Evolutionary conservation across 2,888 invertebrate species (phyloP), one percentile per base, ranked within the genome.

Genomic region (Spicauda simplicius): DNA sequence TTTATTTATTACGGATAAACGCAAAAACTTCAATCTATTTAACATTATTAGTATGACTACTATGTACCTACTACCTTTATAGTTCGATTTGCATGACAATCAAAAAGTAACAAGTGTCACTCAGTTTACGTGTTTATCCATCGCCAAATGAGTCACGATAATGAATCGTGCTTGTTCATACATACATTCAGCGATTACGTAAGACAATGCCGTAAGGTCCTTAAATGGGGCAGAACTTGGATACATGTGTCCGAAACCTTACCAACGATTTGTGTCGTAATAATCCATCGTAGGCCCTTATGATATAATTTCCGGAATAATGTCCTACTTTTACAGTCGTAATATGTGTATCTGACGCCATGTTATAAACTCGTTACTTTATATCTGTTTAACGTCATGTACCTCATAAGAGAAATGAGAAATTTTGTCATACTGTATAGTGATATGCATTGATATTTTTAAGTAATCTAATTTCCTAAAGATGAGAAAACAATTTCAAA

Each of bases 151-250:
- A 66, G 48, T 66, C 65, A 66, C 25, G 54, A 16, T 61, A 64
- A 68, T 68, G 20, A 71, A 60, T 60, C 57, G 70, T 66, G 67
- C 33, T 67, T 53, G 58, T 54, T 60, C 41, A 73, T 71, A 68
- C 66, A 70, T 68, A 69, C 68, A 68, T 59, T 45, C 63, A 61
- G 52, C 50, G 60, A 71, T 69, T 70, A 73, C 72, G 70, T 58
- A 69, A 72, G 64, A 64, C 66, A 69, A 58, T 60, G 68, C 65
- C 16, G 57, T 37, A 61, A 72, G 74, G 73, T 70, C 78, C 74
- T 73, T 75, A 77, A 73, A 75, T 72, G 72, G 75, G 69, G 64
- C 73, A 72, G 67, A 68, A 69, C 71, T 68, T 69, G 37, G 18
- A 64, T 67, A 64, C 62, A 57, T 65, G 65, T 71, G 70, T 70